phyloP scores from a whole-genome alignment of 2,113 vertebrate genomes.

The Leucopsar rothschildi region DNA sequence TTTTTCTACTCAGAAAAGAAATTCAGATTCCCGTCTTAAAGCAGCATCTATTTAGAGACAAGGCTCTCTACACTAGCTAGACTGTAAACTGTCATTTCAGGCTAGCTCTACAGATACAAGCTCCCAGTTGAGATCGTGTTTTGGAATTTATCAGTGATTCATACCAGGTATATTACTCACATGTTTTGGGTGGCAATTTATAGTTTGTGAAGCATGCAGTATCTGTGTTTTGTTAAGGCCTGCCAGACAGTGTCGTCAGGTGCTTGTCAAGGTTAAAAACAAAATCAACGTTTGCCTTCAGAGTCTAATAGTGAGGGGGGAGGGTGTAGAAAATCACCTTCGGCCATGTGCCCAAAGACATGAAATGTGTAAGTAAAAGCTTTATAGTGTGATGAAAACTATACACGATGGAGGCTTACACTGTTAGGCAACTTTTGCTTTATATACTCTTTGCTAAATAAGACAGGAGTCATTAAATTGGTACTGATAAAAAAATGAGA shows the following conservation, averaged over 20 bases:
- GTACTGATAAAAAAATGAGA: not conserved
- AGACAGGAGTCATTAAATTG: not conserved
- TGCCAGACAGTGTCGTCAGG: not conserved
- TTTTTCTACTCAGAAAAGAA: constrained; percentile 47
- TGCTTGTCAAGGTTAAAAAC: not conserved
- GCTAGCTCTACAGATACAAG: constrained; percentile 51
- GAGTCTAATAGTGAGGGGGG: not conserved
- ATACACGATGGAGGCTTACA: rapidly evolving
- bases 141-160: constrained; percentile 46
- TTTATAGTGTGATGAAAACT: not conserved
- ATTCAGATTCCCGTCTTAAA: constrained; percentile 56
- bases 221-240: not conserved
- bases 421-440: not conserved
- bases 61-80: constrained; percentile 47
- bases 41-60: constrained; percentile 50
- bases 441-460: not conserved
- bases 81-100: constrained; percentile 46
- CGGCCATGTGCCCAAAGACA: not conserved
- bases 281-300: not conserved
- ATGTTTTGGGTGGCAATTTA: constrained; percentile 17
- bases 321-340: not conserved
- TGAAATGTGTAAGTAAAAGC: not conserved
- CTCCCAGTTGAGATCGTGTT: constrained; percentile 35
- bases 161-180: constrained; percentile 35
- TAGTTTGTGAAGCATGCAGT: constrained; percentile 37